phyloP scores from a whole-genome alignment of 1,140 invertebrate species.

The Lepidurus arcticus region DNA sequence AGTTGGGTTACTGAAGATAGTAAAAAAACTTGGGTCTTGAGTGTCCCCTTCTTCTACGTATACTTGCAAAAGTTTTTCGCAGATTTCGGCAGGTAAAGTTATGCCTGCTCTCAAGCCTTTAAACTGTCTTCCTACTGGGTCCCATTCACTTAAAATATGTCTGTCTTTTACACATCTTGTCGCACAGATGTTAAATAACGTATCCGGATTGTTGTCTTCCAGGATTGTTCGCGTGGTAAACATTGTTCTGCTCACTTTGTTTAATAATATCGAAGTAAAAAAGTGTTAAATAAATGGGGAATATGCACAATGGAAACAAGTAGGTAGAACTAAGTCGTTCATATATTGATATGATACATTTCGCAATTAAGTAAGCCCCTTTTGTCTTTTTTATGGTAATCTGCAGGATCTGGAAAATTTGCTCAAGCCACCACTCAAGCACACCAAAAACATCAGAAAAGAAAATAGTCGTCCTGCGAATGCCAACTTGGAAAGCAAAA shows the following conservation, averaged over 20 bases:
- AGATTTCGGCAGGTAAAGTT: constrained; percentile 61
- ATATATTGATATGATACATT: too few species aligned
- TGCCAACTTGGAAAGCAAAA: too few species aligned
- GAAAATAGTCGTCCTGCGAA: too few species aligned
- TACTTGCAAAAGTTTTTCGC: constrained; percentile 56
- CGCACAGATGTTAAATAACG: not conserved
- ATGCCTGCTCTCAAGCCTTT: constrained; percentile 49
- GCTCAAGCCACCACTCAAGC: too few species aligned
- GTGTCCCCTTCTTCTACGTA: constrained; percentile 46
- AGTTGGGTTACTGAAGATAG: constrained; percentile 61
- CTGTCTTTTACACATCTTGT: not conserved
- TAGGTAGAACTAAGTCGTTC: too few species aligned
- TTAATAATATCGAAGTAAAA: too few species aligned
- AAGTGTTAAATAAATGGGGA: too few species aligned
- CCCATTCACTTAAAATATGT: not conserved
- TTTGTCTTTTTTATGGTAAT: too few species aligned
- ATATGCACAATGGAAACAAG: too few species aligned
- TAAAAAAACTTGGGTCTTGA: constrained; percentile 58
- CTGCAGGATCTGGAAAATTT: too few species aligned
- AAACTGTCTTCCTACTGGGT: not conserved
- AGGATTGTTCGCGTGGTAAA: not conserved
- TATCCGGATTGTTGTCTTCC: constrained; percentile 9
- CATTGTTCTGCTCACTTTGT: not conserved
- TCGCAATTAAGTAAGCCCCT: too few species aligned
- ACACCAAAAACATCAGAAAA: too few species aligned